Evolutionary conservation across 2,113 vertebrate genomes (phyloP), one percentile per base, ranked within the genome.

Genomic region (Scomber japonicus): DNA sequence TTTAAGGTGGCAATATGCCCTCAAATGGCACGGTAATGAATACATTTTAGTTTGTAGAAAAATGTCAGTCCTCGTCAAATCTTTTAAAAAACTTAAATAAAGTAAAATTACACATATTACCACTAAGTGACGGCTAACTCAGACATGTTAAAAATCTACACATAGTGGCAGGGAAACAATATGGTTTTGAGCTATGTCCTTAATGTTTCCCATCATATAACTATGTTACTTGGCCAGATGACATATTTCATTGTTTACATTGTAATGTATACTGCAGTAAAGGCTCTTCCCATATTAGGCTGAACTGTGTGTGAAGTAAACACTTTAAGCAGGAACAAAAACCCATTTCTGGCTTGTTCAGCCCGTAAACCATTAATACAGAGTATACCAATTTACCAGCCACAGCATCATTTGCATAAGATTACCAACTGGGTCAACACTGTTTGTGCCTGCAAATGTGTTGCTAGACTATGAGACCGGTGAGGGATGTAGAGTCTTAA

Each of bases 401-500:
- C 56, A 27, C 48, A 49, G 68, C 53, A 5, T 8, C 49, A 78
- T 78, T 76, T 85, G 1, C 76, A 84, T 67, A 50, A 21, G 59
- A 87, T 82, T 71, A 89, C 40, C 82, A 88, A 84, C 21, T 87
- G 78, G 88, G 75, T 91, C 80, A 87, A 15, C 77, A 45, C 30
- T 71, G 81, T 82, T 82, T 84, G 75, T 21, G 66, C 49, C 77
- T 31, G 71, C 57, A 44, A 27, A 61, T 74, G 57, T 60, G 54
- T 79, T 68, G 62, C 57, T 27, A 45, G 74, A 11, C 60, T 61
- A 30, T 60, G 55, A 75, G 56, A 70, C 69, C 35, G 57, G 53
- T 9, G 68, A 57, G 54, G 55, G 35, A 35, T 56, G 17, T 30
- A 16, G 48, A 50, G n/a, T 4, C 27, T 53, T 68, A 13, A 44